Conservation (phyloP, 2,888 invertebrate genomes). For the Ischnus inquisitorius region DNA sequence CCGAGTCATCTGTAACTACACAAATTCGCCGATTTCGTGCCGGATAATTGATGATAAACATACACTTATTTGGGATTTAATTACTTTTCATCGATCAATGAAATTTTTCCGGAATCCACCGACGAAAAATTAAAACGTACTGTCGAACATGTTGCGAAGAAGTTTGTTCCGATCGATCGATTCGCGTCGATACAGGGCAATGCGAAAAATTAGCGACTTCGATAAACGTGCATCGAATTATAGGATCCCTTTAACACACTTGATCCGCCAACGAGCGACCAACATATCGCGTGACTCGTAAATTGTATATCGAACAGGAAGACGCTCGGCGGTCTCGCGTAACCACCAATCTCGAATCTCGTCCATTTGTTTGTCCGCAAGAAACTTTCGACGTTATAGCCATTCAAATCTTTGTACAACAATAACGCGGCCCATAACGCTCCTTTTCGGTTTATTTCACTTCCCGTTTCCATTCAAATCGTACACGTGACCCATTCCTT, state of each 20-base stretch:
- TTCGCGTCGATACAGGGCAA: not conserved
- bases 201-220: not conserved
- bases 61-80: no score
- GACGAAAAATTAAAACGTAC: no score
- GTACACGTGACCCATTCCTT: not conserved
- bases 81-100: no score
- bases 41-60: no score
- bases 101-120: no score
- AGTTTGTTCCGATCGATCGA: not conserved
- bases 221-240: not conserved
- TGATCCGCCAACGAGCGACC: not conserved
- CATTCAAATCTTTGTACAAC: not conserved
- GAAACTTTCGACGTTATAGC: not conserved
- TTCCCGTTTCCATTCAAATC: not conserved
- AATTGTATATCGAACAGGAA: not conserved
- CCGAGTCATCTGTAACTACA: no score
- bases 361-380: not conserved
- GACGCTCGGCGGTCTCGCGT: not conserved
- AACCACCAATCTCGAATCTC: conserved; percentile 3
- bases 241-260: not conserved
- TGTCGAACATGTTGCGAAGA: not conserved
- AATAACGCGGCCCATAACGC: not conserved
- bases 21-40: no score
- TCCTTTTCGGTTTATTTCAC: not conserved
- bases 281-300: not conserved